phyloP scores from a whole-genome alignment of 1,140 invertebrate genomes.

The Spodoptera frugiperda region DNA sequence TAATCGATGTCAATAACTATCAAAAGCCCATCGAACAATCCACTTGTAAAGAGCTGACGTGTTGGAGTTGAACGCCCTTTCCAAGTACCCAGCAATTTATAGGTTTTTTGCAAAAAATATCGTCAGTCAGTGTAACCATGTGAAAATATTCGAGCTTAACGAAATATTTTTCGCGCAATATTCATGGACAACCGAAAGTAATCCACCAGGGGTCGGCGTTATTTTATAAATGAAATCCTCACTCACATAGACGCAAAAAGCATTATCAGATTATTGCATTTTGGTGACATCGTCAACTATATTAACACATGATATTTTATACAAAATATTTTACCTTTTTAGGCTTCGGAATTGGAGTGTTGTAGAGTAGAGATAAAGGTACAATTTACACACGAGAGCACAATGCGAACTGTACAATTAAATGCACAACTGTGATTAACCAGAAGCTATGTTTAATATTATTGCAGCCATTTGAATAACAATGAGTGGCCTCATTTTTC shows the following conservation, averaged over 20 bases:
- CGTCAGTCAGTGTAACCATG: too few relatives aligned
- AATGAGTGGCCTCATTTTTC: slow-evolving; percentile 2
- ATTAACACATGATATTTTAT: neutral
- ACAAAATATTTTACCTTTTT: slow-evolving; percentile 13
- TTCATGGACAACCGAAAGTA: too few relatives aligned
- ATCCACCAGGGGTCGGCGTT: too few relatives aligned
- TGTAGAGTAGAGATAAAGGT: neutral
- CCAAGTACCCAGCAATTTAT: slow-evolving; percentile 9
- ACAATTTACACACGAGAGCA: slow-evolving; percentile 14
- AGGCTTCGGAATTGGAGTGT: too few relatives aligned
- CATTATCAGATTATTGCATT: too few relatives aligned
- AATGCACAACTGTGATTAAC: slow-evolving; percentile 16
- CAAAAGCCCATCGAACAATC: slow-evolving; percentile 15
- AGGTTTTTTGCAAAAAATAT: neutral
- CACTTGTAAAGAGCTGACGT: slow-evolving; percentile 22
- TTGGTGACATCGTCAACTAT: too few relatives aligned
- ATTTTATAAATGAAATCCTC: too few relatives aligned
- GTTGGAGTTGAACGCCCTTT: neutral
- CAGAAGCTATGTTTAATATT: slow-evolving; percentile 41
- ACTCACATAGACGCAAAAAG: too few relatives aligned
- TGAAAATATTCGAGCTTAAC: too few relatives aligned
- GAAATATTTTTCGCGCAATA: too few relatives aligned
- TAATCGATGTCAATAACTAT: slow-evolving; percentile 14
- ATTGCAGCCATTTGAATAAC: slow-evolving; percentile 34
- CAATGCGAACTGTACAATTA: slow-evolving; percentile 9